Evolutionary conservation across 2,113 vertebrate genomes (phyloP).

Genomic region (Heterotis niloticus): DNA sequence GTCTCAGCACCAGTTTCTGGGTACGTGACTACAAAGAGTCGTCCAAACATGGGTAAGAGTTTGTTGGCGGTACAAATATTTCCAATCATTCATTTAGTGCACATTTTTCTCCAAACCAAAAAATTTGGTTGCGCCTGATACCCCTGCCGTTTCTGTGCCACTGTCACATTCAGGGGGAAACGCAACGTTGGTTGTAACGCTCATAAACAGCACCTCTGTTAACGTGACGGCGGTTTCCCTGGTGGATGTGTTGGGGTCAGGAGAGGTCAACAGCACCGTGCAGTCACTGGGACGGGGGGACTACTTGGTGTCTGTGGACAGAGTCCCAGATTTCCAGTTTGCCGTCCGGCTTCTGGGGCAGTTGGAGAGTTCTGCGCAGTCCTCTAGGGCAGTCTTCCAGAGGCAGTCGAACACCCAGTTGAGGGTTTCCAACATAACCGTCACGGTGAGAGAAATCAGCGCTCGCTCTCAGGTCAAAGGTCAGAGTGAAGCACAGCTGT

Average conservation of each 20-base stretch:
- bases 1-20: constrained; percentile 31
- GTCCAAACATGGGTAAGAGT: constrained; percentile 43
- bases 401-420: constrained; percentile 49
- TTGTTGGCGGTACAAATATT: too few species aligned
- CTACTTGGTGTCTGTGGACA: constrained; percentile 39
- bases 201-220: constrained; percentile 38
- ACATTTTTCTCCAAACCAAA: too few species aligned
- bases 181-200: constrained; percentile 45
- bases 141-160: too few species aligned
- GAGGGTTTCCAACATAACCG: constrained; percentile 44
- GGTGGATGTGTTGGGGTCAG: constrained; percentile 36
- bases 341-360: too few species aligned
- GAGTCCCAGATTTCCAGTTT: constrained; percentile 31
- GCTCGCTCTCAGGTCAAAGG: too few species aligned
- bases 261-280: constrained; percentile 34
- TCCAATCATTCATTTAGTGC: too few species aligned
- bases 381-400: constrained; percentile 37
- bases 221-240: constrained; percentile 45
- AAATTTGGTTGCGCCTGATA: too few species aligned
- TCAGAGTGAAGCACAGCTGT: not conserved
- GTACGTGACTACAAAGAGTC: constrained; percentile 39
- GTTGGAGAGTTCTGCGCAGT: too few species aligned
- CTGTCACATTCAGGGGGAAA: constrained; percentile 36
- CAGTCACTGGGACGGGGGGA: constrained; percentile 23
- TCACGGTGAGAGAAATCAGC: constrained; percentile 42